Conservation (phyloP, 2,888 invertebrate genomes). For the Drosophila mimica region DNA sequence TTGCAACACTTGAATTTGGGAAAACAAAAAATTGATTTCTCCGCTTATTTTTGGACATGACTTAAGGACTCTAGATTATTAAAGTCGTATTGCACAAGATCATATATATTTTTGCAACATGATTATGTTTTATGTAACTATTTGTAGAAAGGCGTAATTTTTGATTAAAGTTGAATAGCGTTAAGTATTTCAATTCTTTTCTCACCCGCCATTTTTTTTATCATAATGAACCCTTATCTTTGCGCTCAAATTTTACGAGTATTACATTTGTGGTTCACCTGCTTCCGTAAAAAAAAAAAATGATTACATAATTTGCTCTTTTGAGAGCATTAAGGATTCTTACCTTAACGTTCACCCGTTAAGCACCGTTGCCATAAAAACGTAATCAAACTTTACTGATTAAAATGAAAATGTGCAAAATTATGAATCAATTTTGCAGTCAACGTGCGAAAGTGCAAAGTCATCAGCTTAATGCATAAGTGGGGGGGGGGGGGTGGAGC, state of each 20-base stretch:
- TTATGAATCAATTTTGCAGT: slow-evolving; percentile 73
- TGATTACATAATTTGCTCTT: slow-evolving; percentile 23
- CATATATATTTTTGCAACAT: neutral
- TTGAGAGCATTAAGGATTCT: slow-evolving; percentile 2
- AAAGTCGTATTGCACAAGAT: neutral
- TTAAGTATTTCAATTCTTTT: neutral
- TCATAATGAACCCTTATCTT: neutral
- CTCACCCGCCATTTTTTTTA: neutral
- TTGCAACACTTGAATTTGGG: slow-evolving; percentile 24
- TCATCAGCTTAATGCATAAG: slow-evolving; percentile 50
- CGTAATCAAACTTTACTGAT: slow-evolving; percentile 66
- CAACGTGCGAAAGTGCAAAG: slow-evolving; percentile 45
- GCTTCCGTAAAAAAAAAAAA: neutral
- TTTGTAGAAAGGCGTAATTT: neutral
- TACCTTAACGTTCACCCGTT: slow-evolving; percentile 3
- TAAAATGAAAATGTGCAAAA: slow-evolving; percentile 68
- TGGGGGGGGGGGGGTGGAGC: neutral
- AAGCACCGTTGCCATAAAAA: slow-evolving; percentile 31
- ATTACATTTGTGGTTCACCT: slow-evolving; percentile 1
- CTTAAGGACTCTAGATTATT: neutral
- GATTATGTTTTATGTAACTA: neutral
- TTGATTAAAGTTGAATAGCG: neutral
- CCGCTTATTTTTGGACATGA: neutral
- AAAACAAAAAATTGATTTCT: neutral
- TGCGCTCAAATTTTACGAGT: slow-evolving; percentile 3